Evolutionary conservation across 1,140 invertebrate genomes (phyloP).

Genomic region (Drosophila pseudoananassae): DNA sequence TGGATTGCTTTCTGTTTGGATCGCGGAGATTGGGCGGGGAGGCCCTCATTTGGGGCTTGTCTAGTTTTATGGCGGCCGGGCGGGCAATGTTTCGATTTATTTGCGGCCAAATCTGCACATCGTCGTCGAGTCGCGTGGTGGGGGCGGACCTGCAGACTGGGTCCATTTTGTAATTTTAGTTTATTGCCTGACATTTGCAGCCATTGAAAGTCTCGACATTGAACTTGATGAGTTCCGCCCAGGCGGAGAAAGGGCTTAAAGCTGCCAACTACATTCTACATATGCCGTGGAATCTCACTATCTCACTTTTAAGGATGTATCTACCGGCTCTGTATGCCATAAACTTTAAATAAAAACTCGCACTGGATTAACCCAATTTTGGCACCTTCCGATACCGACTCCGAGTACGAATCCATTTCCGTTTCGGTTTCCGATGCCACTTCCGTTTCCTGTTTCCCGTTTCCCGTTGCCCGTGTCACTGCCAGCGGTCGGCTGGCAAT

Average conservation of each 20-base stretch:
- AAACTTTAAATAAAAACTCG: neutral
- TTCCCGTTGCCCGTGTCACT: conserved; percentile 47
- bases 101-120: conserved; percentile 68
- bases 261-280: neutral
- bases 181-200: conserved; percentile 55
- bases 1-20: conserved; percentile 38
- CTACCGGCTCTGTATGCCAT: neutral
- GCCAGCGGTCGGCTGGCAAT: conserved; percentile 74
- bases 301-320: no score
- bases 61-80: conserved; percentile 68
- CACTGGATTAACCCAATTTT: neutral
- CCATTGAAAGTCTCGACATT: conserved; percentile 53
- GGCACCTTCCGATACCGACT: neutral
- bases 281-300: neutral
- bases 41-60: conserved; percentile 45
- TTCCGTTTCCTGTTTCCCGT: neutral
- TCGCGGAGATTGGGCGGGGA: neutral
- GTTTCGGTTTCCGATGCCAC: neutral
- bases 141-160: conserved; percentile 3
- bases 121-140: conserved; percentile 19
- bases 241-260: neutral
- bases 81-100: conserved; percentile 74
- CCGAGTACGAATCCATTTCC: neutral
- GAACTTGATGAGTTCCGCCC: conserved; percentile 50
- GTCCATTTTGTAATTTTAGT: conserved; percentile 63